These are phyloP conservation scores for Brienomyrus brachyistius DNA, from an alignment of 2,113 vertebrate genomes.

Conservation along the genomic window DNA sequence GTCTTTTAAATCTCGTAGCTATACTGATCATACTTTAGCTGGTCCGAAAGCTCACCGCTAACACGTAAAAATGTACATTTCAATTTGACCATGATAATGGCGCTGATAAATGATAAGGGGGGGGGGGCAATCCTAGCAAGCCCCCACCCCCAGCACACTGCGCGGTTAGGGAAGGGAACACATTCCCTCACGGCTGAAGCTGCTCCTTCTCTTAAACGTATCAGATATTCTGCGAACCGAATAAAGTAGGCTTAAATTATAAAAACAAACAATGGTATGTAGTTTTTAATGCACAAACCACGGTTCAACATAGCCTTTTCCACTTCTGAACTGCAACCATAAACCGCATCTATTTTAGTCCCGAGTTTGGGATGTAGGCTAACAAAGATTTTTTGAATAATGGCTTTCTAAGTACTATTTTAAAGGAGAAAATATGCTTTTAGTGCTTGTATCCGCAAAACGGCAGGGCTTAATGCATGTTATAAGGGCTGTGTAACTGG, in stretches of 20 bases:
- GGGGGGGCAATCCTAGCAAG: neutral
- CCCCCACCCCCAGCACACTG: neutral
- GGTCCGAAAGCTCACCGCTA: neutral
- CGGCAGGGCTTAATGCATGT: conserved; percentile 25
- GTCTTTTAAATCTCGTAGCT: neutral
- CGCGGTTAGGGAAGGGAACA: neutral
- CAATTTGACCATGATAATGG: neutral
- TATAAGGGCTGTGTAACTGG: conserved; percentile 26
- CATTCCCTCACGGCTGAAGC: neutral
- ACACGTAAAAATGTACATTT: neutral
- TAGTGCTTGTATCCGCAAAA: conserved; percentile 33
- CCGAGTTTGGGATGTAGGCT: conserved; percentile 52
- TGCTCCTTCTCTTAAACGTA: neutral
- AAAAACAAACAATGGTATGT: conserved; percentile 56
- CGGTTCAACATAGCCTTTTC: conserved; percentile 49
- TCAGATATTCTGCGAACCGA: conserved; percentile 30
- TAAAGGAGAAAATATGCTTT: conserved; percentile 39
- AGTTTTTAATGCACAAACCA: conserved; percentile 48
- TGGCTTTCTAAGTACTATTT: conserved; percentile 44
- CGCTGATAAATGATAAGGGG: neutral
- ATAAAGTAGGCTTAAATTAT: conserved; percentile 45
- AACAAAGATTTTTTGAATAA: conserved; percentile 38
- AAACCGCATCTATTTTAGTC: conserved; percentile 64
- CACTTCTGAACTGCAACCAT: conserved; percentile 54
- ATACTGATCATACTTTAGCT: neutral